Percentiles rank a stretch among this genome's conserved stretches.
These are phyloP conservation scores for Amiota communis DNA, from an alignment of 2,888 invertebrate genomes.

Conservation along the genomic window DNA sequence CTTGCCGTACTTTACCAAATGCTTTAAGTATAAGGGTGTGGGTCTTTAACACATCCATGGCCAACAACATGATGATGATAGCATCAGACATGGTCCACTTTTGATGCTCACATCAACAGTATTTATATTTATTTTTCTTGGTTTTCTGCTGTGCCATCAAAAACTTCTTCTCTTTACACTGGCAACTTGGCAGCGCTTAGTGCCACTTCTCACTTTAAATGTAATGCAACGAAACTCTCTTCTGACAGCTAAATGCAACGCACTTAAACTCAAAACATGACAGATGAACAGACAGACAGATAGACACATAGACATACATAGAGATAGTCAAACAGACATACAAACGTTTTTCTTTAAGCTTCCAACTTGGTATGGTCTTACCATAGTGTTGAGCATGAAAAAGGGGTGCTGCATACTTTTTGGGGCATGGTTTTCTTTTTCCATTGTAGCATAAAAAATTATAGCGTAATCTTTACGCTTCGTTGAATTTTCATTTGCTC, in stretches of 20 bases:
- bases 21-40: neutral
- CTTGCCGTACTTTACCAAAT: neutral
- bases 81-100: slow-evolving; percentile 24
- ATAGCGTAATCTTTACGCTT: slow-evolving; percentile 29
- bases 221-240: slow-evolving; percentile 31
- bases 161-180: neutral
- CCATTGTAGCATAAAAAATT: slow-evolving; percentile 12
- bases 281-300: slow-evolving; percentile 43
- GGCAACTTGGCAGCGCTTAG: slow-evolving; percentile 24
- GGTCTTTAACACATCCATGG: no score
- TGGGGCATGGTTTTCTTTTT: neutral
- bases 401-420: slow-evolving; percentile 43
- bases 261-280: slow-evolving; percentile 66
- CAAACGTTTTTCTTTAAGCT: neutral
- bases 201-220: slow-evolving; percentile 24
- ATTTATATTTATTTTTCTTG: slow-evolving; percentile 5
- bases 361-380: neutral
- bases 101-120: neutral
- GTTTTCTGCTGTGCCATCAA: neutral
- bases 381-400: slow-evolving; percentile 17
- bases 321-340: slow-evolving; percentile 30
- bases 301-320: slow-evolving; percentile 38
- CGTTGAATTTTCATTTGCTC: slow-evolving; percentile 9
- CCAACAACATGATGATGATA: no score
- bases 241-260: slow-evolving; percentile 65